These are phyloP conservation scores for Recurvirostra avosetta DNA, from an alignment of 2,113 vertebrate species.

Conservation along the genomic window DNA sequence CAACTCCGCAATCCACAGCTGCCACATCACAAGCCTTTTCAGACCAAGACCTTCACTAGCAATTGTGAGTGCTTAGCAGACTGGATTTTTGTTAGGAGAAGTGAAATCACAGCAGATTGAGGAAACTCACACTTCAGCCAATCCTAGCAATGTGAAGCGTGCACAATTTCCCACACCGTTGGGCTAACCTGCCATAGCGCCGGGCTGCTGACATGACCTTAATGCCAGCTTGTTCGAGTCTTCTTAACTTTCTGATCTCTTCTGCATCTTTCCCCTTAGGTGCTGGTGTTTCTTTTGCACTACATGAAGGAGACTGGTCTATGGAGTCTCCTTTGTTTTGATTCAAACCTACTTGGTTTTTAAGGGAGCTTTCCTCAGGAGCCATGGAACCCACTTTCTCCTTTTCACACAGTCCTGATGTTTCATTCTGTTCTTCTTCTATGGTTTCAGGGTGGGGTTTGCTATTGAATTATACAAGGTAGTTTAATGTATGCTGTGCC, in stretches of 20 bases:
- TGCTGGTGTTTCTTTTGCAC: constrained; percentile 1
- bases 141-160: constrained; percentile 10
- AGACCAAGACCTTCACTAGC: neutral
- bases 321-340: constrained; percentile 44
- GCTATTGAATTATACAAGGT: constrained; percentile 75
- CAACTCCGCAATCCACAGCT: neutral
- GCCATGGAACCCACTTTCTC: neutral
- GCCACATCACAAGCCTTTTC: neutral
- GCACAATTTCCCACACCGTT: constrained; percentile 5
- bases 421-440: constrained; percentile 77
- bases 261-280: constrained; percentile 67
- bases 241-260: constrained; percentile 79
- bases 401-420: constrained; percentile 50
- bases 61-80: neutral
- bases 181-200: constrained; percentile 90
- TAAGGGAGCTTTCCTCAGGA: neutral
- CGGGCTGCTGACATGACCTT: constrained; percentile 86
- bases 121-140: neutral
- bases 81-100: constrained; percentile 14
- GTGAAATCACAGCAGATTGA: neutral
- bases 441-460: constrained; percentile 73
- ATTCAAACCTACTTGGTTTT: neutral
- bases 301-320: constrained; percentile 44
- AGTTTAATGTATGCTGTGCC: constrained; percentile 20
- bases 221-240: constrained; percentile 87